A percentile compares a stretch with the other conserved stretches of the same genome.
Conservation (phyloP, 2,113 vertebrate species). For the Xiphophorus hellerii region DNA sequence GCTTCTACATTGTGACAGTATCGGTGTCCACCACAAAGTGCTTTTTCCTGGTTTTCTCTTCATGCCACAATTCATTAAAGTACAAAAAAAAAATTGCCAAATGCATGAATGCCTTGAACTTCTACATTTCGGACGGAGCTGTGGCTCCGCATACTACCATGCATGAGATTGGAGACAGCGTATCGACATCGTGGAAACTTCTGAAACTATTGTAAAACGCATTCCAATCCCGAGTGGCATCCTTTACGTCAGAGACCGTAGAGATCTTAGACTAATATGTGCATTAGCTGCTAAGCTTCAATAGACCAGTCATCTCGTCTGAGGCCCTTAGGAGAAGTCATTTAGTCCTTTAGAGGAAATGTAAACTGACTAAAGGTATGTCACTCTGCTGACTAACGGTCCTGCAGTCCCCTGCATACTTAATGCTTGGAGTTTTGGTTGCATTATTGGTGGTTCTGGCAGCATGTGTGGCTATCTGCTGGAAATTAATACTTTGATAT, state of each 20-base stretch:
- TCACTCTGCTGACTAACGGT: conserved; percentile 49
- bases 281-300: conserved; percentile 55
- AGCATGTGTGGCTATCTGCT: conserved; percentile 45
- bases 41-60: conserved; percentile 74
- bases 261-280: conserved; percentile 57
- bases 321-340: background rate
- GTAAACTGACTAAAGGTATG: conserved; percentile 54
- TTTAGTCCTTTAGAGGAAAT: conserved; percentile 13
- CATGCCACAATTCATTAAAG: conserved; percentile 66
- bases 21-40: conserved; percentile 80
- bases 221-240: conserved; percentile 79
- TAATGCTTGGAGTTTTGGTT: conserved; percentile 35
- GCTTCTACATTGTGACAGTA: conserved; percentile 71
- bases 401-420: conserved; percentile 17
- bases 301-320: conserved; percentile 36
- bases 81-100: conserved; percentile 82
- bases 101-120: conserved; percentile 94
- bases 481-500: conserved; percentile 44
- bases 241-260: conserved; percentile 68
- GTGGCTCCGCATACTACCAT: conserved; percentile 75
- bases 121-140: conserved; percentile 73
- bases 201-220: conserved; percentile 67
- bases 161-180: conserved; percentile 82
- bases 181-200: conserved; percentile 68
- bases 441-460: conserved; percentile 45